Conservation (phyloP, 2,113 vertebrate genomes). For the Entomyzon cyanotis region DNA sequence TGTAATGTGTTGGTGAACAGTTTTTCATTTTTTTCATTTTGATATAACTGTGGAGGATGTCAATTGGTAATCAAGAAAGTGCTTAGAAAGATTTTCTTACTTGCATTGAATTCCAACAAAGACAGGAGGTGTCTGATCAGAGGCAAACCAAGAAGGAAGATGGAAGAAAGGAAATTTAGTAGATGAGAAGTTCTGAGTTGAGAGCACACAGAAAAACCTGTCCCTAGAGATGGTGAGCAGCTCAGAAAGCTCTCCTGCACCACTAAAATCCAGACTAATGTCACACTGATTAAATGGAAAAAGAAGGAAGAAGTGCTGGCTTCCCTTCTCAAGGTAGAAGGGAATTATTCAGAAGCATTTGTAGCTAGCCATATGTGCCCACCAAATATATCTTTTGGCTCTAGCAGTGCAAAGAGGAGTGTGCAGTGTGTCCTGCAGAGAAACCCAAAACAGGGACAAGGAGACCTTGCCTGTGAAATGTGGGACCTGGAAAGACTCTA, state of each 20-base stretch:
- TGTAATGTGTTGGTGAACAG: constrained; percentile 15
- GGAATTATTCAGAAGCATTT: not conserved
- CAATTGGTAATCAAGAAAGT: not conserved
- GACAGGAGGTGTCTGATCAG: not conserved
- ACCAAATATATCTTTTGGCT: not conserved
- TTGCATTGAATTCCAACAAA: not conserved
- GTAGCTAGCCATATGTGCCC: not conserved
- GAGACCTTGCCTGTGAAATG: not conserved
- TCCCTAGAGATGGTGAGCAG: not conserved
- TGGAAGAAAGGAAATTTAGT: not conserved
- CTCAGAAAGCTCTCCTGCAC: not conserved
- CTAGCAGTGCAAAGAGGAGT: not conserved
- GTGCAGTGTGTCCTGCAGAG: not conserved
- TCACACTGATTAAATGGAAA: not conserved
- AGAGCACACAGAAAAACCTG: not conserved
- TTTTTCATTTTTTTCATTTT: not conserved
- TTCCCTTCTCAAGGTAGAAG: not conserved
- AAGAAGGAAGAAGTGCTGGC: not conserved
- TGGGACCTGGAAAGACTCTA: not conserved
- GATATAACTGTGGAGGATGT: not conserved
- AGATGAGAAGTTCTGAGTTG: not conserved
- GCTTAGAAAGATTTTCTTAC: not conserved
- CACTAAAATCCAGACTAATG: not conserved
- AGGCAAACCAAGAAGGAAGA: not conserved
- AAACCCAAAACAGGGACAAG: not conserved